Evolutionary conservation across 2,113 vertebrate species (phyloP), one percentile per base, ranked within the genome.

Genomic region (Podarcis muralis): DNA sequence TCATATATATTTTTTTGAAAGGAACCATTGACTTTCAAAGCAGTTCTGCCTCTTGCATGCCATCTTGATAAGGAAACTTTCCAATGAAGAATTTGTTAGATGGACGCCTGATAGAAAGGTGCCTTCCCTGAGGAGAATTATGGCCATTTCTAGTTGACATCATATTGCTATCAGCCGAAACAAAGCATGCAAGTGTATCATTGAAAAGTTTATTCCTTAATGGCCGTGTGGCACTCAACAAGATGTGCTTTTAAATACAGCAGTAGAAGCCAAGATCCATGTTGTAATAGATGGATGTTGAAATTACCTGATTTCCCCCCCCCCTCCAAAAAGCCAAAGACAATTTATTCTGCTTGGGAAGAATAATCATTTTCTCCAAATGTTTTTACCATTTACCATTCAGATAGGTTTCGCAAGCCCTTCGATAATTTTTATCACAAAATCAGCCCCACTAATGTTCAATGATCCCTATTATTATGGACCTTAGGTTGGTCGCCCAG

Each of bases 11-110:
- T 82, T 80, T 80, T 74, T 90, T 89, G 87, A 74, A 66, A 43
- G 6, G 90, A 94, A 90, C n/a, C 91, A 95, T 94, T 97, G 95
- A 96, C 95, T 97, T 97, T 97, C 96, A 96, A 96, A 97, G 92
- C 65, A 96, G 93, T 79, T 91, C 85, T 90, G 79, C 87, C 94
- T 93, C 85, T 93, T 94, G 92, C 93, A 88, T 91, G 48, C 83
- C 78, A 93, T 96, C 94, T 93, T 90, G 96, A 97, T 96, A 97
- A 95, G 89, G 75, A 85, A 88, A 91, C 48, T 93, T 95, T 95
- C 89, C 83, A 88, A 88, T 89, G 93, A 95, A 89, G 92, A 88
- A 88, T 91, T 93, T 93, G 68, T 85, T 74, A 91, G 86, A 80
- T 86, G 76, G 85, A 85, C 35, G 87, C 90, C 92, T 92, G 92